phyloP scores from a whole-genome alignment of 2,888 invertebrate genomes.

The Cantharis lateralis region DNA sequence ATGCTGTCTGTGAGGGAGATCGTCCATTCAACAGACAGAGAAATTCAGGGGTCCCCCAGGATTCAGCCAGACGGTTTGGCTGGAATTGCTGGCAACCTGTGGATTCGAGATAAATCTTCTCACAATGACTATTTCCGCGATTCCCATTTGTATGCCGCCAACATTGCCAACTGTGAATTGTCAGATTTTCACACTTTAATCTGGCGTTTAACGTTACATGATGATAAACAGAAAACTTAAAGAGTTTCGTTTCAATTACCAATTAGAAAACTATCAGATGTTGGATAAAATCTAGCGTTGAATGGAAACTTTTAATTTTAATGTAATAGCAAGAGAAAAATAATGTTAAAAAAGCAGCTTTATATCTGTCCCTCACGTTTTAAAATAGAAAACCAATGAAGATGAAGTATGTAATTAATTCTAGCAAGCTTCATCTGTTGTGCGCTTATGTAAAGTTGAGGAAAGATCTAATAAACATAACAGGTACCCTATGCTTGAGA shows the following conservation, averaged over 20 bases:
- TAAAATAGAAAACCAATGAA: constrained; percentile 24
- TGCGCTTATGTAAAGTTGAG: constrained; percentile 21
- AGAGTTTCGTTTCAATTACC: neutral
- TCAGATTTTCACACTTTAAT: constrained; percentile 16
- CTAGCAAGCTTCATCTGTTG: constrained; percentile 26
- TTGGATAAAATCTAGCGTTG: neutral
- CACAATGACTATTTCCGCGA: constrained; percentile 41
- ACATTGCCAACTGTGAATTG: constrained; percentile 24
- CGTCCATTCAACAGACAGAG: constrained; percentile 53
- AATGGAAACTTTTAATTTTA: neutral
- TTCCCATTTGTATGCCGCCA: constrained; percentile 39
- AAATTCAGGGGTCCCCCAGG: constrained; percentile 49
- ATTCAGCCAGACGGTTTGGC: constrained; percentile 50
- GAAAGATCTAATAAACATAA: constrained; percentile 35
- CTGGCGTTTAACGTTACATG: constrained; percentile 3
- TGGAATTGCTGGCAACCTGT: constrained; percentile 52
- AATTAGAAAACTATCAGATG: neutral
- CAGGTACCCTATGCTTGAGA: constrained; percentile 35
- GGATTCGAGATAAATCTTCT: constrained; percentile 57
- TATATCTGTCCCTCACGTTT: constrained; percentile 18
- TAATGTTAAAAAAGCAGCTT: neutral
- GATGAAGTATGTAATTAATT: constrained; percentile 31
- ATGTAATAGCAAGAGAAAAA: neutral
- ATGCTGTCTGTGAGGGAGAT: constrained; percentile 51
- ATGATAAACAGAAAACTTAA: neutral